A percentile compares a stretch with the other conserved stretches of the same genome.
Conservation (phyloP, 2,888 invertebrate genomes). For the Lissocephala sabroskyi region DNA sequence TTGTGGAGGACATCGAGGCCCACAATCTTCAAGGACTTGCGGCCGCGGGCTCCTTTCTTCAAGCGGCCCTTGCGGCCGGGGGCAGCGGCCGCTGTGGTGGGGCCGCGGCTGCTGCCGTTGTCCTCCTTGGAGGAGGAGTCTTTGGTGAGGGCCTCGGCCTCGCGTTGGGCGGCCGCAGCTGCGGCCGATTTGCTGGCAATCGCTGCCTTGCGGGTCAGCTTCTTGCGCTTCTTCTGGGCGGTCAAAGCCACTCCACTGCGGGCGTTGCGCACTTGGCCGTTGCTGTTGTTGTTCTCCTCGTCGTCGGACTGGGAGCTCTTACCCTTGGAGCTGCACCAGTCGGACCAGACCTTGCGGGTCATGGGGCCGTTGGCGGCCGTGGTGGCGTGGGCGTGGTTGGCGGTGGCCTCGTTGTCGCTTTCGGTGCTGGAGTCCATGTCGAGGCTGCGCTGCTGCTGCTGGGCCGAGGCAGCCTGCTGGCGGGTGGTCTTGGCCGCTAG, state of each 20-base stretch:
- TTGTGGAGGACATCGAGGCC: constrained; percentile 91
- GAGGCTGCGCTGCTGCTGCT: constrained; percentile 48
- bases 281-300: constrained; percentile 73
- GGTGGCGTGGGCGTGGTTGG: constrained; percentile 38
- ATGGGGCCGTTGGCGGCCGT: constrained; percentile 74
- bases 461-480: constrained; percentile 30
- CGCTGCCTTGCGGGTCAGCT: constrained; percentile 71
- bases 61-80: constrained; percentile 75
- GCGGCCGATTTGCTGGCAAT: constrained; percentile 69
- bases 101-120: constrained; percentile 42
- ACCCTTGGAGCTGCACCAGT: constrained; percentile 78
- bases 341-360: constrained; percentile 83
- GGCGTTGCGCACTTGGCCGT: constrained; percentile 57
- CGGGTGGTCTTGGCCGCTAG: constrained; percentile 49
- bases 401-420: constrained; percentile 58
- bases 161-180: constrained; percentile 67
- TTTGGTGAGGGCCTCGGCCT: constrained; percentile 67
- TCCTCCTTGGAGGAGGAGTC: constrained; percentile 71
- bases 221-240: constrained; percentile 70
- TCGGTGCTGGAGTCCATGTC: constrained; percentile 68
- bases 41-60: constrained; percentile 76
- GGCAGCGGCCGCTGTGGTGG: constrained; percentile 27
- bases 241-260: no score
- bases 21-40: constrained; percentile 83
- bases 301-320: constrained; percentile 78